phyloP scores from a whole-genome alignment of 2,888 invertebrate species.

The Julus scanicus region DNA sequence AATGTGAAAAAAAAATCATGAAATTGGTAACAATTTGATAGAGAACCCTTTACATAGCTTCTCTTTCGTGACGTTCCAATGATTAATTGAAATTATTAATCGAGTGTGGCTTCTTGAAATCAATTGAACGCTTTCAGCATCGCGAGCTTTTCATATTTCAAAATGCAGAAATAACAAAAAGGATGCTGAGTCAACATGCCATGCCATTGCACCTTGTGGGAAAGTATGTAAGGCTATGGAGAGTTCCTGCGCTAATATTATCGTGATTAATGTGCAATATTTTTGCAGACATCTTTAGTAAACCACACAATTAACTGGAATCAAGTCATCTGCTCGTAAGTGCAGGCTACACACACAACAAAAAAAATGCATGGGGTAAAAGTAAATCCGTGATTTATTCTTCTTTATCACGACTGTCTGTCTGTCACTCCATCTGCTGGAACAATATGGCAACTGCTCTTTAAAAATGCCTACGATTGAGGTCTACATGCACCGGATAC shows the following conservation, averaged over 20 bases:
- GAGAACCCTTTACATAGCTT: neutral
- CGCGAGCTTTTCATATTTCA: conserved; percentile 22
- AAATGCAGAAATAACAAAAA: neutral
- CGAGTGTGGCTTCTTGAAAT: conserved; percentile 34
- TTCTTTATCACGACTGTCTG: conserved; percentile 35
- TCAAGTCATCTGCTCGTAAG: conserved; percentile 45
- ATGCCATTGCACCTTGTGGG: conserved; percentile 39
- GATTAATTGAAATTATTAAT: conserved; percentile 43
- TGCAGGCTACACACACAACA: neutral
- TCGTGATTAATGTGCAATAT: conserved; percentile 43
- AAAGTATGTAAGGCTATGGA: neutral
- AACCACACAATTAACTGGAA: conserved; percentile 43
- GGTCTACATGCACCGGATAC: neutral
- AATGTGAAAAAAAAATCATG: neutral
- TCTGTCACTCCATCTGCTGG: conserved; percentile 46
- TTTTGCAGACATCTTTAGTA: conserved; percentile 35
- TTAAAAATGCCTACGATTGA: conserved; percentile 19
- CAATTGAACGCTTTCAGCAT: neutral
- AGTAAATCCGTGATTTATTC: conserved; percentile 37
- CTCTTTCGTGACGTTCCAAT: neutral
- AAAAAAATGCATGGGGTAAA: neutral
- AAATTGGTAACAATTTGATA: neutral
- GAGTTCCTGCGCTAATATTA: neutral
- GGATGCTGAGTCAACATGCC: conserved; percentile 37
- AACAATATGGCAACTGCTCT: conserved; percentile 45